Conservation (phyloP, 2,113 vertebrate species). For the Labeo rohita region DNA sequence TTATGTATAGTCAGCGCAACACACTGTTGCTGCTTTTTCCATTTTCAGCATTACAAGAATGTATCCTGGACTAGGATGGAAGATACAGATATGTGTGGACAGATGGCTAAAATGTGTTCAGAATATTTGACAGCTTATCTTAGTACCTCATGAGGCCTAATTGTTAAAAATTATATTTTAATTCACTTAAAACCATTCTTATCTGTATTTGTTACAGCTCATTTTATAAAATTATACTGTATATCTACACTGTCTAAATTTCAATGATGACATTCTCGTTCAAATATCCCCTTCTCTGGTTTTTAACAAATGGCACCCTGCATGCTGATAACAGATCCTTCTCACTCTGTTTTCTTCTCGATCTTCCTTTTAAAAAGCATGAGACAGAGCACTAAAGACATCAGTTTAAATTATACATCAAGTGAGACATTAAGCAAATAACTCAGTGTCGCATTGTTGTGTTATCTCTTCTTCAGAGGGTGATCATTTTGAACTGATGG, state of each 20-base stretch:
- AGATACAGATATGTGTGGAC: not conserved
- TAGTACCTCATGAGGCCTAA: not conserved
- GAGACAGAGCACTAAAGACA: not conserved
- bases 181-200: not conserved
- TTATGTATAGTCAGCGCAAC: not conserved
- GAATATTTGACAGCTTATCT: not conserved
- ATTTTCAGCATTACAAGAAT: too few relatives aligned
- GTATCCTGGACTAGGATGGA: not conserved
- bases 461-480: not conserved
- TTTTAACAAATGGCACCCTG: not conserved
- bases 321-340: not conserved
- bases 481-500: not conserved
- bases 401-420: constrained; percentile 28
- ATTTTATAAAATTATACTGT: not conserved
- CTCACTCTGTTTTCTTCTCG: not conserved
- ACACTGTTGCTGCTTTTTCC: not conserved
- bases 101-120: not conserved
- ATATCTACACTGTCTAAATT: not conserved
- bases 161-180: not conserved
- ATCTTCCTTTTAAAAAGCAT: not conserved
- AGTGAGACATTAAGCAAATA: not conserved
- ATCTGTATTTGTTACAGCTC: not conserved
- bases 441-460: not conserved
- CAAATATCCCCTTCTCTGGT: not conserved
- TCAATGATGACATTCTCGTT: not conserved